Percentiles rank a stretch among this genome's conserved stretches.
These are phyloP conservation scores for Nebria brevicollis DNA, from an alignment of 2,888 invertebrate species.

Conservation along the genomic window DNA sequence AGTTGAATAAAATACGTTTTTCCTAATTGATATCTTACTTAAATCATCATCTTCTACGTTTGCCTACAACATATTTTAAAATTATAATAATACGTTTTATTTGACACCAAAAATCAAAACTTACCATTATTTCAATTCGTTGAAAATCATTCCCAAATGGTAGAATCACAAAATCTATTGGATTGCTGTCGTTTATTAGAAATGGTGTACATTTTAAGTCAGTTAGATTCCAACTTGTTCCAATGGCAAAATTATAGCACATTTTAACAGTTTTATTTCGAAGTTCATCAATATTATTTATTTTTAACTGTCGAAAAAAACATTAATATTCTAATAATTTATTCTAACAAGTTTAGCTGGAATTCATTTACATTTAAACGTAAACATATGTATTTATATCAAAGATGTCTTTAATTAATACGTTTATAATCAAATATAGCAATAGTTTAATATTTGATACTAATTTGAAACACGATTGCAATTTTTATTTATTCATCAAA, in stretches of 20 bases:
- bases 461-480: too few species aligned
- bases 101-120: constrained; percentile 11
- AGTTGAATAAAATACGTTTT: constrained; percentile 56
- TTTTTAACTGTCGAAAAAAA: constrained; percentile 54
- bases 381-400: too few species aligned
- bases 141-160: constrained; percentile 59
- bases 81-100: background rate
- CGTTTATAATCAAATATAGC: too few species aligned
- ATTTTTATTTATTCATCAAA: too few species aligned
- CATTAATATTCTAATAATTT: constrained; percentile 9
- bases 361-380: too few species aligned
- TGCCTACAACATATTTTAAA: background rate
- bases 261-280: constrained; percentile 56
- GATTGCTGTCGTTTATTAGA: constrained; percentile 52
- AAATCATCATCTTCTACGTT: constrained; percentile 2
- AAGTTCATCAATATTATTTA: constrained; percentile 18
- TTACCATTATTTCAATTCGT: constrained; percentile 57
- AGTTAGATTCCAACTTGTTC: constrained; percentile 58
- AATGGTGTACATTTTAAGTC: constrained; percentile 57
- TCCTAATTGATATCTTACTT: background rate
- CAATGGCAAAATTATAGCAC: constrained; percentile 60
- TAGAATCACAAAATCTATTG: constrained; percentile 56
- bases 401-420: too few species aligned
- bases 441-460: too few species aligned
- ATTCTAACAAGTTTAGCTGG: background rate